phyloP scores from a whole-genome alignment of 1,140 invertebrate species.

The Mactra quadrangularis region DNA sequence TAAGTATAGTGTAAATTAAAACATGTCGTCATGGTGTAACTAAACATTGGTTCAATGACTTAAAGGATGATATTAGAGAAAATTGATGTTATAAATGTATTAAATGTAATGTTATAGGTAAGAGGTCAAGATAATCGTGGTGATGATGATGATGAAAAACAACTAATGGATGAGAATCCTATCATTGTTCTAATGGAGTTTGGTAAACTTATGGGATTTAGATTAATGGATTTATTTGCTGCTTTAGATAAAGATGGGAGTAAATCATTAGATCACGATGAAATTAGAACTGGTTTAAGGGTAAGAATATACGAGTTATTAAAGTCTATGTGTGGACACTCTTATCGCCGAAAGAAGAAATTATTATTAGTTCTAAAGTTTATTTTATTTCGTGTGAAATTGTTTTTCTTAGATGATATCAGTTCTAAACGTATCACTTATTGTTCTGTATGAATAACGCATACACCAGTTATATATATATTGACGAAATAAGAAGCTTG shows the following conservation, averaged over 20 bases:
- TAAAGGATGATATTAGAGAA: too few relatives aligned
- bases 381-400: not conserved
- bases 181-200: conserved; percentile 63
- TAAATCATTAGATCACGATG: conserved; percentile 58
- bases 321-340: not conserved
- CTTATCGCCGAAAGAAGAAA: too few relatives aligned
- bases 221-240: conserved; percentile 63
- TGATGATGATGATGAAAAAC: conserved; percentile 58
- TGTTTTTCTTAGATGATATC: not conserved
- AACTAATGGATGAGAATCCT: conserved; percentile 67
- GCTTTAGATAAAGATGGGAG: conserved; percentile 63
- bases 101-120: too few relatives aligned
- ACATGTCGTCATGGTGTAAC: too few relatives aligned
- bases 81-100: too few relatives aligned
- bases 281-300: conserved; percentile 61
- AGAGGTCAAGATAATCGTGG: conserved; percentile 57
- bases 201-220: conserved; percentile 57
- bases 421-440: not conserved
- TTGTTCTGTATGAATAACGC: not conserved
- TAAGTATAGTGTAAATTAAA: too few relatives aligned
- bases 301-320: too few relatives aligned
- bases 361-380: too few relatives aligned
- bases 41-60: too few relatives aligned
- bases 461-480: not conserved
- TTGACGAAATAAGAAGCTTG: not conserved